phyloP scores from a whole-genome alignment of 2,113 vertebrate species.

The Coryphaenoides rupestris region DNA sequence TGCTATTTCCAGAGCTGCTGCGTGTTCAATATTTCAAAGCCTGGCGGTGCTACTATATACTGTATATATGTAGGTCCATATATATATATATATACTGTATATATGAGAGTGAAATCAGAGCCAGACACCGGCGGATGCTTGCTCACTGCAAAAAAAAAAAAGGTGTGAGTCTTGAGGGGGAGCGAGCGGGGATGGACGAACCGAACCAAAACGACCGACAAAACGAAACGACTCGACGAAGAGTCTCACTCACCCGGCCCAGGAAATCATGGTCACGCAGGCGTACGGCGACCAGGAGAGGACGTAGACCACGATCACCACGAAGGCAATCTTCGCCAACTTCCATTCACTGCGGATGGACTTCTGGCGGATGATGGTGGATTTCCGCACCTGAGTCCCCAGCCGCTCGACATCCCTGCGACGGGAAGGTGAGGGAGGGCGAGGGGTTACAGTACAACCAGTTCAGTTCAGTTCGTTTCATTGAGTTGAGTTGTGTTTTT shows the following conservation, averaged over 20 bases:
- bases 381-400: constrained; percentile 72
- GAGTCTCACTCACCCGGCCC: constrained; percentile 78
- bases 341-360: constrained; percentile 88
- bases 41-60: too few relatives aligned
- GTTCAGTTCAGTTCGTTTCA: neutral
- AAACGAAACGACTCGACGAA: constrained; percentile 1
- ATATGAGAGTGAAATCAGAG: too few relatives aligned
- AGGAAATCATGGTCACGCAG: constrained; percentile 84
- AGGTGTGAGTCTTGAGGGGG: too few relatives aligned
- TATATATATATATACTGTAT: too few relatives aligned
- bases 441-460: neutral
- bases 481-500: neutral
- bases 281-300: constrained; percentile 94
- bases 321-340: constrained; percentile 86
- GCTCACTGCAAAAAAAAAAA: too few relatives aligned
- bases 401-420: constrained; percentile 78
- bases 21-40: too few relatives aligned
- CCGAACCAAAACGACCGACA: too few relatives aligned
- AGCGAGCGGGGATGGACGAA: too few relatives aligned
- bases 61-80: too few relatives aligned
- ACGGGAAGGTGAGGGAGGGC: too few relatives aligned
- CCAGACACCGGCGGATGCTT: too few relatives aligned
- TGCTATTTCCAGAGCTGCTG: too few relatives aligned
- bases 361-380: constrained; percentile 64
- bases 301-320: constrained; percentile 85